Evolutionary conservation across 2,113 vertebrate genomes (phyloP).

Genomic region (Choloepus hoffmanni): DNA sequence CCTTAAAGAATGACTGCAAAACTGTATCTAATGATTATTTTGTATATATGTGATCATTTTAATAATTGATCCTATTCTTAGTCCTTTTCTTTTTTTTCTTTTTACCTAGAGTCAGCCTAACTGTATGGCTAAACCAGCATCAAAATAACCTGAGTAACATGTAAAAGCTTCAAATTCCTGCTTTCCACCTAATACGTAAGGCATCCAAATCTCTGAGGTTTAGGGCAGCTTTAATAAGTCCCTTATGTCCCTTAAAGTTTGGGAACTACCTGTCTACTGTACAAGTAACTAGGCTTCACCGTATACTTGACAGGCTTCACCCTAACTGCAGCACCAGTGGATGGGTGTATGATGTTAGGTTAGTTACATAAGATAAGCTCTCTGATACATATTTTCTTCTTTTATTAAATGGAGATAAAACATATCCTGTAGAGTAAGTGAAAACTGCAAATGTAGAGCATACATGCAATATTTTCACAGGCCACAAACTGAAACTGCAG

Average conservation of each 20-base stretch:
- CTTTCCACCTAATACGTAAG: neutral
- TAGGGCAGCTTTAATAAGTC: neutral
- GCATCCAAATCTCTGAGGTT: neutral
- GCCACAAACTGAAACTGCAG: neutral
- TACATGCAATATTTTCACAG: neutral
- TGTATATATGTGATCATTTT: neutral
- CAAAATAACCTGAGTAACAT: neutral
- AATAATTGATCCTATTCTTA: neutral
- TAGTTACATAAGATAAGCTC: neutral
- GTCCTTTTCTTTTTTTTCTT: neutral
- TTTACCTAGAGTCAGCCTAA: neutral
- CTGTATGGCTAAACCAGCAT: neutral
- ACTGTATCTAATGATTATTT: neutral
- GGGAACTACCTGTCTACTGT: neutral
- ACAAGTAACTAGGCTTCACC: neutral
- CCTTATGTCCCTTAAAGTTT: neutral
- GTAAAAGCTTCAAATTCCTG: neutral
- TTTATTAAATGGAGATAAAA: neutral
- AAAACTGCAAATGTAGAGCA: neutral
- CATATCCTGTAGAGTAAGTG: neutral
- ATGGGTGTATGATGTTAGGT: neutral
- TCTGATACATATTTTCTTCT: neutral
- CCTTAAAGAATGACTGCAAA: neutral
- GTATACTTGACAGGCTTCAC: neutral
- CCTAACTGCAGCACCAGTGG: neutral